Base-by-base conservation (phyloP, 1,140 invertebrate genomes). In the Chelonus insularis region DNA sequence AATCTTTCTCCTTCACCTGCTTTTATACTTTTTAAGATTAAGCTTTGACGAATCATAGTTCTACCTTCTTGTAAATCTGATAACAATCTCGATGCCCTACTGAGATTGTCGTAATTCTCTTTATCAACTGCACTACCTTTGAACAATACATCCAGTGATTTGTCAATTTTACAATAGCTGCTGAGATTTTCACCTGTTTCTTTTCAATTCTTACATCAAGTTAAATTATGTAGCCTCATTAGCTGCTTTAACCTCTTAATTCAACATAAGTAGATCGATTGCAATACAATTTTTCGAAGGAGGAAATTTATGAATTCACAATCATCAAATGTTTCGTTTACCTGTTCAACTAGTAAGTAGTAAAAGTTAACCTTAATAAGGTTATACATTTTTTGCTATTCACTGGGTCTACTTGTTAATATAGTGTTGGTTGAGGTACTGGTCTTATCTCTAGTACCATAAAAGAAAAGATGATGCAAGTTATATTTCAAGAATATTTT, bases 1-100 rank as follows among this genome's bases (percentile, higher is more conserved):
- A 52, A 12, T 45, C 12, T 21, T 48, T 14, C 18, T 45, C 58
- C 12, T 45, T 50, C 29, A 23, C 60, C 45, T 2, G 36, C 11
- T 6, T 66, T 23, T 9, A 66, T 45, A 37, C 60, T 66, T 37
- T 57, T 47, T 6, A 63, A 37, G 23, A 66, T 63, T 9, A 65
- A 18, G 39, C 48, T 65, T 16, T 39, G 57, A 2, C 63, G n/a
- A 9, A 65, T 65, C 1, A 4, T 9, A 1, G 59, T 55, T 34
- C 62, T 59, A n/a, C 62, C 59, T n/a, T 55, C 36, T 56, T 60
- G 60, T 7, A 63, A 36, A 45, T 66, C 64, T 8, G 57, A 50
- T n/a, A 66, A 25, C 3, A 63, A 14, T 48, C 57, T 21, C 1
- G 18, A 14, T 4, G 59, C 57, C 14, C 47, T 60, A 50, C 51